These are phyloP conservation scores for Euura saliciscinereae DNA, from an alignment of 1,140 invertebrate genomes.

Conservation along the genomic window DNA sequence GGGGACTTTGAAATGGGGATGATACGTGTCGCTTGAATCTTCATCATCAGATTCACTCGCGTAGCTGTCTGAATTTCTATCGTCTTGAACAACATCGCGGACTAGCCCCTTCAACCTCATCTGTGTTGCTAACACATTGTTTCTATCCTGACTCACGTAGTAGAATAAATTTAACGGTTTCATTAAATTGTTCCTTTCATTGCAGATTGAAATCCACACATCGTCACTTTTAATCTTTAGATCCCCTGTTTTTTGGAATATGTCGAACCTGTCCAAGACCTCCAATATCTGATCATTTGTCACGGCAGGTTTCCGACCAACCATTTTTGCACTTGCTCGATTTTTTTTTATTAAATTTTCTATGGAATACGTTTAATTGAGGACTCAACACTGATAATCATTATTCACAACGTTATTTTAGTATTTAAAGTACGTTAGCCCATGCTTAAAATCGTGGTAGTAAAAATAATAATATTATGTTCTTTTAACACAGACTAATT, in stretches of 20 bases:
- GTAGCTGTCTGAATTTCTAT: background rate
- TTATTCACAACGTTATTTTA: no score
- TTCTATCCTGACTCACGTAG: background rate
- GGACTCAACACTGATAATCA: no score
- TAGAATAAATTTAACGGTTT: background rate
- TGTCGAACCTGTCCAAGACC: constrained; percentile 12
- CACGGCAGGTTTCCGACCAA: constrained; percentile 12
- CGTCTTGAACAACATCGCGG: background rate
- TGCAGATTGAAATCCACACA: constrained; percentile 9
- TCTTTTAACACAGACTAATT: no score
- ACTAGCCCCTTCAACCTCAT: background rate
- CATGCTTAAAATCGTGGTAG: no score
- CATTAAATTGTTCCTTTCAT: constrained; percentile 8
- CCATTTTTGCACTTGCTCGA: constrained; percentile 3
- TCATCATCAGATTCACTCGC: background rate
- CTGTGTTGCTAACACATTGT: background rate
- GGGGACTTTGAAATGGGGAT: background rate
- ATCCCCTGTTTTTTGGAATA: constrained; percentile 8
- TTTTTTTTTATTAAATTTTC: no score
- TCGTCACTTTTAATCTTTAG: constrained; percentile 9
- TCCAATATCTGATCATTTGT: background rate
- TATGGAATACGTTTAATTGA: no score
- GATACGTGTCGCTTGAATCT: background rate
- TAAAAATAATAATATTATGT: no score
- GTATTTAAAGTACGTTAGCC: no score